Percentiles rank a stretch among this genome's conserved stretches.
Conservation (phyloP, 2,797 vertebrate species). For the Threskiornis aethiopicus region DNA sequence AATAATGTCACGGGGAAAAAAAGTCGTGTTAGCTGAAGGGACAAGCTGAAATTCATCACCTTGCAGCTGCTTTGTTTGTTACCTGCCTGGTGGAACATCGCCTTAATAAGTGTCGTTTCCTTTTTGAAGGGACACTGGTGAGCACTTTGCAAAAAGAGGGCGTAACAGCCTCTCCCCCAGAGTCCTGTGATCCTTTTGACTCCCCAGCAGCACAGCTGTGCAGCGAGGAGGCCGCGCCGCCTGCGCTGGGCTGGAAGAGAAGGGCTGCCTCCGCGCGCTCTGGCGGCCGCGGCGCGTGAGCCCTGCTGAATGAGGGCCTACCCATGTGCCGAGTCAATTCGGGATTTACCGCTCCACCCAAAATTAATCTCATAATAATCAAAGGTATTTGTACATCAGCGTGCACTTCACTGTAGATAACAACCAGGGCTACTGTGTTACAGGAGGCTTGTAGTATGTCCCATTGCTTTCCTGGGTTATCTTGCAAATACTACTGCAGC, state of each 20-base stretch:
- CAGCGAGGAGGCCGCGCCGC: accelerated
- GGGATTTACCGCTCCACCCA: slow-evolving; percentile 12
- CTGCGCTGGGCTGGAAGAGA: accelerated
- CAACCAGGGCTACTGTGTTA: not conserved
- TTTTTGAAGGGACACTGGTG: not conserved
- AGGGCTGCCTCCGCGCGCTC: not conserved
- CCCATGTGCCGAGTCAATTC: not conserved
- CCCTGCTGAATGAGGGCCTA: not conserved
- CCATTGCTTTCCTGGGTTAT: not conserved
- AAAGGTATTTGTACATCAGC: not conserved
- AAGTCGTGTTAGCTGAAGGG: not conserved
- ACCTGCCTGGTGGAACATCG: not conserved
- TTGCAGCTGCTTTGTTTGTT: not conserved
- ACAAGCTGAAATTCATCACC: not conserved
- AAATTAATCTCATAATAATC: slow-evolving; percentile 3
- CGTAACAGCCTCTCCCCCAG: accelerated
- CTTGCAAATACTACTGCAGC: not conserved
- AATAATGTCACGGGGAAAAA: not conserved
- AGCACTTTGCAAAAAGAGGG: not conserved
- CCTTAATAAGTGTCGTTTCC: not conserved
- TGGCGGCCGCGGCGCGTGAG: not conserved
- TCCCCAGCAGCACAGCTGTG: no score
- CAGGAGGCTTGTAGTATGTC: not conserved
- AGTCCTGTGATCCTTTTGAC: not conserved
- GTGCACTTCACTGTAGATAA: not conserved